Base-by-base conservation (phyloP, 2,888 invertebrate genomes). In the Xestia xanthographa region DNA sequence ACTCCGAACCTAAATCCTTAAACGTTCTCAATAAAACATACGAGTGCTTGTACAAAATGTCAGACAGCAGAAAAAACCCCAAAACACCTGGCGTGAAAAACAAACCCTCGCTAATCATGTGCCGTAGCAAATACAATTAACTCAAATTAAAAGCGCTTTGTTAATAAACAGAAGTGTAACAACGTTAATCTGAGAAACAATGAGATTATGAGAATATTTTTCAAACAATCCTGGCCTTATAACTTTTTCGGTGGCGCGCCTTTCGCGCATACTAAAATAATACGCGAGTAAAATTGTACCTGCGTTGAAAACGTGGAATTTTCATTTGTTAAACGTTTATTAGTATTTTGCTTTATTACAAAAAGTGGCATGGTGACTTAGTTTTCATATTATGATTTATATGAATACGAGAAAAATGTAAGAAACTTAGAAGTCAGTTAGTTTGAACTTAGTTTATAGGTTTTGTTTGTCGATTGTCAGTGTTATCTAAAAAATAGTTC, bases 121-220 rank as follows among this genome's bases (percentile, higher is more conserved):
- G 82, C 92, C 89, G 90, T 86, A 76, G 88, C 89, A 91, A 91
- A 92, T 91, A 91, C 90, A 90, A 92, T 92, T 91, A 92, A 90
- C 90, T 92, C 88, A 89, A 91, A 92, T 92, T 91, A 90, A 90
- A 91, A 90, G 89, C 88, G 80, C 88, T 91, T 92, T 91, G 91
- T 92, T 92, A 90, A 90, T 90, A 90, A 92, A 91, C 90, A 90
- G 89, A 89, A 91, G 89, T 90, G 80, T 87, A 86, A 90, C 88
- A 89, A 84, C 88, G 87, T 88, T 89, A 87, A 89, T 90, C 87
- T 89, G 83, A 79, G 86, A 85, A 87, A 91, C 87, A 87, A 87
- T 84, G 87, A 84, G 80, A 84, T 87, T 87, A 87, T 82, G 84
- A 85, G 85, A 86, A 87, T 87, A 86, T 88, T 89, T 90, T 88